These are phyloP conservation scores for Acanthacorydalis orientalis DNA, from an alignment of 2,888 invertebrate species.

Conservation along the genomic window DNA sequence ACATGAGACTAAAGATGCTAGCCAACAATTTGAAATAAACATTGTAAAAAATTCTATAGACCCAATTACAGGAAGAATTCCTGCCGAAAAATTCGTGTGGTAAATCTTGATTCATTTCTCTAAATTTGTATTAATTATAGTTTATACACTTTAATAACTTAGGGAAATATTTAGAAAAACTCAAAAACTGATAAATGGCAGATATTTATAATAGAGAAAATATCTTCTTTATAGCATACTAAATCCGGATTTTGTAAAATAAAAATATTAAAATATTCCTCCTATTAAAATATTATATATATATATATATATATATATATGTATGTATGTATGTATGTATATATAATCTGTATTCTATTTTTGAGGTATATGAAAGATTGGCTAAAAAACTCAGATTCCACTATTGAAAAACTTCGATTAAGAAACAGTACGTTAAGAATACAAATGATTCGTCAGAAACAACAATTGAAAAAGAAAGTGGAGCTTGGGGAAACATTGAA, in stretches of 20 bases:
- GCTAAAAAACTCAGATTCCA: constrained; percentile 33
- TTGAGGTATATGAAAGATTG: constrained; percentile 42
- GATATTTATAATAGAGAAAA: background rate
- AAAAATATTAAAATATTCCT: no score
- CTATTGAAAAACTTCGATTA: constrained; percentile 39
- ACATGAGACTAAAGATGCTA: constrained; percentile 30
- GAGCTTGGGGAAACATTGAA: constrained; percentile 39
- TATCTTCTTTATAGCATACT: no score
- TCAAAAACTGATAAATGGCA: background rate
- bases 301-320: no score
- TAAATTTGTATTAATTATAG: background rate
- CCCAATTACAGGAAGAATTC: constrained; percentile 39
- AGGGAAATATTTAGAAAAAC: background rate
- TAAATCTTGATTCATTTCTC: constrained; percentile 9
- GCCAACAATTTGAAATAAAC: constrained; percentile 30
- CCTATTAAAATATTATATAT: no score
- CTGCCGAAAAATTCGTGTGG: constrained; percentile 36
- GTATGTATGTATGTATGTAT: background rate
- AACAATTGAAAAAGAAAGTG: constrained; percentile 33
- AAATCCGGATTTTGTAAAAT: no score
- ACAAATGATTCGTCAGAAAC: constrained; percentile 33
- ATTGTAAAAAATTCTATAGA: constrained; percentile 36
- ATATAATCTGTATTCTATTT: constrained; percentile 14
- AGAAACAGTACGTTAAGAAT: constrained; percentile 36
- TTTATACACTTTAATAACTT: background rate